phyloP scores from a whole-genome alignment of 2,113 vertebrate species.

The Peucedramus taeniatus region DNA sequence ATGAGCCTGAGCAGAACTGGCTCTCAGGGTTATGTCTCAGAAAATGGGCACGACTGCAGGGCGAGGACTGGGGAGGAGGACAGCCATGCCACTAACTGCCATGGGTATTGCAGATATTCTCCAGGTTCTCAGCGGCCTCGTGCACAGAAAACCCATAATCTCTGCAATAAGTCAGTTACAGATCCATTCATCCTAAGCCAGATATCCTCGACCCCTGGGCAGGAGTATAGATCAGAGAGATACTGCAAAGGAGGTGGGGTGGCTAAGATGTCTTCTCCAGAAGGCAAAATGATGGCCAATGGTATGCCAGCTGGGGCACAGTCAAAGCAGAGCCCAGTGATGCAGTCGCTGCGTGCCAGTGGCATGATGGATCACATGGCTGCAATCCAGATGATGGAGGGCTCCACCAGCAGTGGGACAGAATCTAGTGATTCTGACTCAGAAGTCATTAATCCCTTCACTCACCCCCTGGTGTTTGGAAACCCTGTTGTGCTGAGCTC shows the following conservation, averaged over 20 bases:
- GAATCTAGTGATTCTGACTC: constrained; percentile 91
- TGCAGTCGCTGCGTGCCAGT: constrained; percentile 32
- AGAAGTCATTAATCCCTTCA: constrained; percentile 71
- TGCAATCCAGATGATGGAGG: constrained; percentile 80
- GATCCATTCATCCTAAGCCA: constrained; percentile 84
- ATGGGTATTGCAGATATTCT: constrained; percentile 63
- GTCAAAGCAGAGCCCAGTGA: constrained; percentile 44
- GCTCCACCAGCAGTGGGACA: constrained; percentile 84
- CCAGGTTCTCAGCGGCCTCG: constrained; percentile 60
- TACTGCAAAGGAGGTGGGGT: constrained; percentile 60
- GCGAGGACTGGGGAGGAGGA: constrained; percentile 50
- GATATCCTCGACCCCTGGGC: constrained; percentile 52
- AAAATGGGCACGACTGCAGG: constrained; percentile 75
- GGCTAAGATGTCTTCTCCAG: constrained; percentile 64
- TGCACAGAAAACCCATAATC: constrained; percentile 62
- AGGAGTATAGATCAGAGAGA: constrained; percentile 48
- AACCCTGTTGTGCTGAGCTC: constrained; percentile 69
- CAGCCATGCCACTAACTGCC: not conserved
- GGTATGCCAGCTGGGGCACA: constrained; percentile 72
- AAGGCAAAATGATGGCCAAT: constrained; percentile 79
- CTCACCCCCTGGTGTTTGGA: constrained; percentile 68
- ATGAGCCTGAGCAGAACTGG: constrained; percentile 71
- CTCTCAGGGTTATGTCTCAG: constrained; percentile 74
- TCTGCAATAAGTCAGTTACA: constrained; percentile 74
- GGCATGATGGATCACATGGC: constrained; percentile 49